Evolutionary conservation across 2,888 invertebrate species (phyloP).

Genomic region (Pollenia angustigena): DNA sequence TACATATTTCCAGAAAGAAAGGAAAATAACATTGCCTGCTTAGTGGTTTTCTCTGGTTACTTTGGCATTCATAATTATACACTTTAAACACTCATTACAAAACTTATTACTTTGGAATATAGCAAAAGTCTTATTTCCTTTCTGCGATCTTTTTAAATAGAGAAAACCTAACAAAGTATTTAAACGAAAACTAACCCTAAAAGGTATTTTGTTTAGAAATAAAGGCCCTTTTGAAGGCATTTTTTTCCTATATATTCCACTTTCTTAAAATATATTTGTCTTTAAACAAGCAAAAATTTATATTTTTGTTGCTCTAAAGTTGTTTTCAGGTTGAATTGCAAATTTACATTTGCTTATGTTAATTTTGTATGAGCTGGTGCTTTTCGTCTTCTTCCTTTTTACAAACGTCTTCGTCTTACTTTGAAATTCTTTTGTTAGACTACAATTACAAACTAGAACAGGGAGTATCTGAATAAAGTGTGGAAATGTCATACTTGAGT

Average conservation of each 20-base stretch:
- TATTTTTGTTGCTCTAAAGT: slow-evolving; percentile 33
- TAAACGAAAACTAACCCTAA: too few relatives aligned
- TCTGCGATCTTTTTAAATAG: too few relatives aligned
- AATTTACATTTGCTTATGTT: slow-evolving; percentile 63
- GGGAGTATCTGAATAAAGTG: not conserved
- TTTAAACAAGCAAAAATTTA: slow-evolving; percentile 9
- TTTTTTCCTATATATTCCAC: not conserved
- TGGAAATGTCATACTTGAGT: not conserved
- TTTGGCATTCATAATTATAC: too few relatives aligned
- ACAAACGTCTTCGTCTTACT: slow-evolving; percentile 2
- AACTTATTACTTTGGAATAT: too few relatives aligned
- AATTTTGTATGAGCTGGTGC: slow-evolving; percentile 48
- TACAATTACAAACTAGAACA: not conserved
- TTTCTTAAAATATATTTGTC: not conserved
- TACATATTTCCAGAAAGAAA: too few relatives aligned
- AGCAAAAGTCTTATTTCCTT: too few relatives aligned
- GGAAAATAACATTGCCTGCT: too few relatives aligned
- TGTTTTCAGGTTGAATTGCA: slow-evolving; percentile 67
- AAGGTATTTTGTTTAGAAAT: too few relatives aligned
- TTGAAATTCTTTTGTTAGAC: slow-evolving; percentile 32
- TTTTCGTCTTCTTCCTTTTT: not conserved
- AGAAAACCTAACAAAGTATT: too few relatives aligned
- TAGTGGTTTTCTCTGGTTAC: too few relatives aligned
- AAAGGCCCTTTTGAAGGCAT: not conserved
- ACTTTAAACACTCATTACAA: too few relatives aligned